Base-by-base conservation (phyloP, 2,888 invertebrate species). In the Apamea monoglypha region DNA sequence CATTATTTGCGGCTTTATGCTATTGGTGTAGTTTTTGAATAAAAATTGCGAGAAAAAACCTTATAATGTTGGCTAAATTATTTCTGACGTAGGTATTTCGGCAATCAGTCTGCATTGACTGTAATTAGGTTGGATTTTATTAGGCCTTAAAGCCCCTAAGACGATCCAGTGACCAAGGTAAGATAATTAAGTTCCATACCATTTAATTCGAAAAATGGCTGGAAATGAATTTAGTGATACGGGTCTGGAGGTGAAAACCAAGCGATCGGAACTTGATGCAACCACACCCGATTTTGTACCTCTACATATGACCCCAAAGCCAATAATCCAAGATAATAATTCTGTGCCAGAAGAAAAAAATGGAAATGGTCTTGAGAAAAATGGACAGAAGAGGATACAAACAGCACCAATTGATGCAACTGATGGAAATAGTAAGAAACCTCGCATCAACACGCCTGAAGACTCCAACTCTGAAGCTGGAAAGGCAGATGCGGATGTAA, bases 341-440 rank as follows among this genome's bases (percentile, higher is more conserved):
- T 32, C 50, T 14, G 64, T 36, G 8, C 2, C 36, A n/a, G 66
- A 47, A 29, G n/a, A 61, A 66, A 74, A 59, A 29, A 78, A 72
- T 61, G 64, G 8, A 7, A 59, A 76, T 56, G 29, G 32, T 21
- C 66, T 44, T 47, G 84, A 78, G 29, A 82, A 74, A 36, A 83
- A 82, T 76, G 71, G 70, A 7, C 86, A 82, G 5, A 84, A 84
- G 40, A 74, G 83, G 59, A 63, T 53, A 59, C 70, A 77, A 59
- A 59, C 61, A 0, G 29, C 74, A 32, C 29, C 56, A 10, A 44
- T 77, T 21, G 67, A 82, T 36, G 67, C 25, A 21, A n/a, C 36
- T 25, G 69, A 83, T 47, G 81, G 36, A 12, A 25, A 16, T 64
- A 66, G 40, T 64, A 83, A 83, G 29, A 83, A 85, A 61, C 72